phyloP scores from a whole-genome alignment of 2,113 vertebrate species.

The Egretta garzetta region DNA sequence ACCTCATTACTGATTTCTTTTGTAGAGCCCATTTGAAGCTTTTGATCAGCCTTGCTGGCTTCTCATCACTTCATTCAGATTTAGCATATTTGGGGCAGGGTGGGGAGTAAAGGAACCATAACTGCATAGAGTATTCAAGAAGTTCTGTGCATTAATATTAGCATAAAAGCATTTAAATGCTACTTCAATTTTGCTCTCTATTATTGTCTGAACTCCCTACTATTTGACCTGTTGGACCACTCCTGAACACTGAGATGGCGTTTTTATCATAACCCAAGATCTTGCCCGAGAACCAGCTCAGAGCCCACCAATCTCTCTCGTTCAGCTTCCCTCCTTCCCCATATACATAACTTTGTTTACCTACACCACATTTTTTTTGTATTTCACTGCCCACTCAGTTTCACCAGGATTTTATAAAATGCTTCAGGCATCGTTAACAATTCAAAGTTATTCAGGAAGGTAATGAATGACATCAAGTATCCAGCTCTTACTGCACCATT shows the following conservation, averaged over 20 bases:
- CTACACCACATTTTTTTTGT: background rate
- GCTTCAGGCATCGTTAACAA: background rate
- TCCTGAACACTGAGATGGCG: background rate
- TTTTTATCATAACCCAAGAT: background rate
- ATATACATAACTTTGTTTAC: background rate
- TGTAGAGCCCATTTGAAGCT: background rate
- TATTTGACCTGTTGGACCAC: background rate
- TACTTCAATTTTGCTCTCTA: background rate
- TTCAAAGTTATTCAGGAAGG: background rate
- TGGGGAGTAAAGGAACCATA: background rate
- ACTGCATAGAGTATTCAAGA: background rate
- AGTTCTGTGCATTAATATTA: background rate
- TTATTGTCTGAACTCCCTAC: background rate
- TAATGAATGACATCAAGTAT: background rate
- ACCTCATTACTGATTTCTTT: background rate
- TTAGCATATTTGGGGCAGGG: background rate
- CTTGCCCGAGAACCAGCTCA: background rate
- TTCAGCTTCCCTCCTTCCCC: background rate
- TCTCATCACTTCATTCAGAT: background rate
- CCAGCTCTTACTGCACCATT: background rate
- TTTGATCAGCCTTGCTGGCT: background rate
- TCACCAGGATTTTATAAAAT: background rate
- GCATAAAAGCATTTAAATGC: background rate
- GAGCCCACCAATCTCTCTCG: too few relatives aligned
- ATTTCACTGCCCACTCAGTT: background rate